These are phyloP conservation scores for Morelia viridis DNA, from an alignment of 2,797 vertebrate genomes.

Conservation along the genomic window DNA sequence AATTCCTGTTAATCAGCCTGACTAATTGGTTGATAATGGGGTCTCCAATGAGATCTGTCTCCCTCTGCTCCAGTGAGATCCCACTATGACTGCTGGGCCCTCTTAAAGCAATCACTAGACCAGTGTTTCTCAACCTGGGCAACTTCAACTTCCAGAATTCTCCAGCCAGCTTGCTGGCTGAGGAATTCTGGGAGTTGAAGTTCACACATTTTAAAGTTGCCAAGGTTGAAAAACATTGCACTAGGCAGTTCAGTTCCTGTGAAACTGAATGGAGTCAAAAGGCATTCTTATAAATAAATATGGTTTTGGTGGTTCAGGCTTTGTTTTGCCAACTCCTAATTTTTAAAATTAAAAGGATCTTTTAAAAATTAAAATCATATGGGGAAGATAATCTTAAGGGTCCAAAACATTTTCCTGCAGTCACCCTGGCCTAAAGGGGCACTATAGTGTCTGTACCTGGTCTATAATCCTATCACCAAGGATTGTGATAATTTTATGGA, in stretches of 20 bases:
- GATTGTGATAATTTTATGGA: neutral
- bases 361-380: neutral
- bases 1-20: neutral
- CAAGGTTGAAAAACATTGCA: too few species aligned
- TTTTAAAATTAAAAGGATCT: neutral
- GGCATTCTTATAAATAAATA: neutral
- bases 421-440: too few species aligned
- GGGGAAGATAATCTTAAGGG: neutral
- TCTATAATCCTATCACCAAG: neutral
- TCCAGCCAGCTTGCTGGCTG: too few species aligned
- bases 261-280: neutral
- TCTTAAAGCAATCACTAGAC: neutral
- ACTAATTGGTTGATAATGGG: neutral
- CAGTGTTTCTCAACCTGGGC: too few species aligned
- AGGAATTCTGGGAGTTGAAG: too few species aligned
- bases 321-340: neutral
- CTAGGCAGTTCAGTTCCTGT: neutral
- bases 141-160: too few species aligned
- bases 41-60: neutral
- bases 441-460: neutral
- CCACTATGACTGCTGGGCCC: neutral
- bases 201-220: too few species aligned
- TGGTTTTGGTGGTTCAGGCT: neutral
- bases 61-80: neutral
- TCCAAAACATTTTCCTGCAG: neutral